Evolutionary conservation across 2,888 invertebrate species (phyloP).

Genomic region (Tetragnatha montana): DNA sequence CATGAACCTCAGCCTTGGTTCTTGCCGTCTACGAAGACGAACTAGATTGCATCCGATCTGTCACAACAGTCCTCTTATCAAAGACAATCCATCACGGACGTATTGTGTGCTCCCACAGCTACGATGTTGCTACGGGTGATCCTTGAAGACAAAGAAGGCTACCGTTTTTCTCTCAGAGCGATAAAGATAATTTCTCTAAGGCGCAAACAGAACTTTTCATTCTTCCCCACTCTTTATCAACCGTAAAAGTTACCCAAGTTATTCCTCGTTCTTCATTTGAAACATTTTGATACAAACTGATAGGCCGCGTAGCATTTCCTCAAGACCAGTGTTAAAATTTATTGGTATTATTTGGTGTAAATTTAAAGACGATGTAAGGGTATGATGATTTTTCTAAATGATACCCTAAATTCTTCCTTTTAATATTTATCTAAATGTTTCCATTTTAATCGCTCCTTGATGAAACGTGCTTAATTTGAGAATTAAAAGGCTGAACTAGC

Average conservation of each 20-base stretch:
- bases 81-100: background rate
- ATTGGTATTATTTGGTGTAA: no score
- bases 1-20: background rate
- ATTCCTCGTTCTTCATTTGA: background rate
- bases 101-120: background rate
- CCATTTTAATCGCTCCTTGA: no score
- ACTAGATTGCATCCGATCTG: constrained; percentile 6
- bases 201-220: background rate
- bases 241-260: background rate
- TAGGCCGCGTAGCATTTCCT: background rate
- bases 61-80: background rate
- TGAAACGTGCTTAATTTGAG: no score
- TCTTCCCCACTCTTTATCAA: background rate
- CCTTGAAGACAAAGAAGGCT: constrained; percentile 1
- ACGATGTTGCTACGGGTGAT: background rate
- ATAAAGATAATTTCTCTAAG: background rate
- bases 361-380: no score
- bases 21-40: background rate
- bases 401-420: no score
- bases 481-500: no score
- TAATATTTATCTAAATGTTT: no score
- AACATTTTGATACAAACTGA: background rate
- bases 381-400: no score
- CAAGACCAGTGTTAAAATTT: background rate
- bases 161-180: background rate